Evolutionary conservation across 2,888 invertebrate species (phyloP).

Genomic region (Sarcophaga caerulescens): DNA sequence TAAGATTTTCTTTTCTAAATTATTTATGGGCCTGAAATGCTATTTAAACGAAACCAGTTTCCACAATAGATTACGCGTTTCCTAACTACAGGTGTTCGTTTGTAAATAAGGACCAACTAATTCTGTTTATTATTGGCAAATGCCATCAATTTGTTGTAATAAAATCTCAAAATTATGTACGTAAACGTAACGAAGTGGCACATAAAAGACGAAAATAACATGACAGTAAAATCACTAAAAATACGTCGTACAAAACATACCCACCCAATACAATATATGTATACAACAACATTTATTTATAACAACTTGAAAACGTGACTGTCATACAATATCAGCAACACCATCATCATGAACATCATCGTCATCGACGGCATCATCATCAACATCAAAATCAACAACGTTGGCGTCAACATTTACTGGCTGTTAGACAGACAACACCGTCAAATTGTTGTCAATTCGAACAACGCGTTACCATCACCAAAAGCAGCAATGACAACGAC

Average conservation of each 20-base stretch:
- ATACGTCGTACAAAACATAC: not conserved
- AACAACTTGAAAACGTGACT: slow-evolving; percentile 60
- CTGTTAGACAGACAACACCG: slow-evolving; percentile 17
- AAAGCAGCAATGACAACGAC: not conserved
- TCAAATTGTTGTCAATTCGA: slow-evolving; percentile 40
- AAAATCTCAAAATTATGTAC: slow-evolving; percentile 32
- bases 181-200: not conserved
- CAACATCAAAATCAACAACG: slow-evolving; percentile 15
- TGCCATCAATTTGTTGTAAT: slow-evolving; percentile 58
- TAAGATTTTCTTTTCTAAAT: not conserved
- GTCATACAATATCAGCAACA: slow-evolving; percentile 57
- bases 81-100: no score
- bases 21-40: not conserved
- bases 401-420: not conserved
- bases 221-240: slow-evolving; percentile 60
- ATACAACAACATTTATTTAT: slow-evolving; percentile 46
- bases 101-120: slow-evolving; percentile 26
- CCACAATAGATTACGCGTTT: not conserved
- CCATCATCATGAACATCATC: not conserved
- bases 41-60: slow-evolving; percentile 30
- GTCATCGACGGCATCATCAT: slow-evolving; percentile 20
- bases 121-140: slow-evolving; percentile 52
- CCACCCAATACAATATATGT: not conserved
- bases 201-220: slow-evolving; percentile 1
- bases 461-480: not conserved